Evolutionary conservation across 2,113 vertebrate species (phyloP).

Genomic region (Poeciliopsis occidentalis): DNA sequence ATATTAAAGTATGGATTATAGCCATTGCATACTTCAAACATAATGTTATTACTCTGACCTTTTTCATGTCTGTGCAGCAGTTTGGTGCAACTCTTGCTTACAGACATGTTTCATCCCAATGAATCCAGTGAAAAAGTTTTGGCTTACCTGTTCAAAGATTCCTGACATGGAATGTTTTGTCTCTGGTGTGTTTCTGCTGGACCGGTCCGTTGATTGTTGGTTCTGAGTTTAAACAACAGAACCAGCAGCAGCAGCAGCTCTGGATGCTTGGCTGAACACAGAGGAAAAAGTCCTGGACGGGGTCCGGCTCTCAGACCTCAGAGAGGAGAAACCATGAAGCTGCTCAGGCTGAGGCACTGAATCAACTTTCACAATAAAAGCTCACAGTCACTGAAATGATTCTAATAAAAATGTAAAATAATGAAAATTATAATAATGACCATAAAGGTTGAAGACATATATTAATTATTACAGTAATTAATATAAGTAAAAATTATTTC

Average conservation of each 20-base stretch:
- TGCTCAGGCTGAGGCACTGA: neutral
- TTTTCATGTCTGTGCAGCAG: too few relatives aligned
- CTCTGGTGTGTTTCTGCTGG: neutral
- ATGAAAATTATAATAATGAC: too few relatives aligned
- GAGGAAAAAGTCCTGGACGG: conserved; percentile 35
- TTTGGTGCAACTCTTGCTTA: too few relatives aligned
- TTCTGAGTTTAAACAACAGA: conserved; percentile 25
- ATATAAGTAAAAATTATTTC: too few relatives aligned
- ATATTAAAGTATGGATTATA: neutral
- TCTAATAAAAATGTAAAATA: neutral
- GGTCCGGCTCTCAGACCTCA: conserved; percentile 36
- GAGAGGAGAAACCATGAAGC: conserved; percentile 3
- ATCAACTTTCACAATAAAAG: conserved; percentile 53
- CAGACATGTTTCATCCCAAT: too few relatives aligned
- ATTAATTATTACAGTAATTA: too few relatives aligned
- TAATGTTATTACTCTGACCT: too few relatives aligned
- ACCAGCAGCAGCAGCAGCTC: conserved; percentile 16
- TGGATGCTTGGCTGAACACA: conserved; percentile 39
- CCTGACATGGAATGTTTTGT: conserved; percentile 25
- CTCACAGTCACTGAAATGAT: neutral
- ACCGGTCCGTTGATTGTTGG: conserved; percentile 8
- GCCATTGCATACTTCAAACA: neutral
- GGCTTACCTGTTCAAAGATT: conserved; percentile 13
- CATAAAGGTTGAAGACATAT: too few relatives aligned
- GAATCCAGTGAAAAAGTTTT: neutral